Percentiles rank a stretch among this genome's conserved stretches.
Evolutionary conservation across 2,888 invertebrate species (phyloP).

Genomic region (Physocephala rufipes): DNA sequence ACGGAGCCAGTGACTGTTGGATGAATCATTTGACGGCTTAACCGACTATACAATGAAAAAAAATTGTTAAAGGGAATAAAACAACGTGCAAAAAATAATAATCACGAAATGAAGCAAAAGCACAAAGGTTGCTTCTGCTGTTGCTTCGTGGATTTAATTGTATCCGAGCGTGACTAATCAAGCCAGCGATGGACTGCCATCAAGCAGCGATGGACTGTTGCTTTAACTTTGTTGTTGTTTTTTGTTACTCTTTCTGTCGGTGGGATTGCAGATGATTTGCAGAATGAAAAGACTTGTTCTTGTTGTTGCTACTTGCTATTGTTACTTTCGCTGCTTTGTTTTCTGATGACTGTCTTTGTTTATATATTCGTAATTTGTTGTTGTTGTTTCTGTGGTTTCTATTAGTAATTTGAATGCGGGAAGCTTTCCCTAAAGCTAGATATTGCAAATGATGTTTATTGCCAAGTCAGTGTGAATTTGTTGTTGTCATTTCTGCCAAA

Average conservation of each 20-base stretch:
- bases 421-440: no score
- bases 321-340: no score
- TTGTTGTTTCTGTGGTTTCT: not conserved
- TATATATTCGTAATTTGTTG: no score
- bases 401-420: no score
- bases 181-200: slow-evolving; percentile 2
- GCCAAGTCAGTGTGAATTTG: no score
- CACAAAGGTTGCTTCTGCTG: not conserved
- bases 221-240: not conserved
- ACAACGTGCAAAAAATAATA: not conserved
- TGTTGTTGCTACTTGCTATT: not conserved
- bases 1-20: no score
- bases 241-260: not conserved
- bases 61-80: not conserved
- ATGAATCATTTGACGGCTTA: no score
- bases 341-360: no score
- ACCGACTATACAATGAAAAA: no score
- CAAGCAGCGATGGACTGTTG: slow-evolving; percentile 1
- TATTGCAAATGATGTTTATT: no score
- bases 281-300: not conserved
- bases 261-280: not conserved
- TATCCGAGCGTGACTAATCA: slow-evolving; percentile 25
- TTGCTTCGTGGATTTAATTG: slow-evolving; percentile 25
- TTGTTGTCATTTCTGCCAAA: no score
- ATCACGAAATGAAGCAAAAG: no score